Conservation (phyloP, 2,888 invertebrate species). For the Drosophila mimetica region DNA sequence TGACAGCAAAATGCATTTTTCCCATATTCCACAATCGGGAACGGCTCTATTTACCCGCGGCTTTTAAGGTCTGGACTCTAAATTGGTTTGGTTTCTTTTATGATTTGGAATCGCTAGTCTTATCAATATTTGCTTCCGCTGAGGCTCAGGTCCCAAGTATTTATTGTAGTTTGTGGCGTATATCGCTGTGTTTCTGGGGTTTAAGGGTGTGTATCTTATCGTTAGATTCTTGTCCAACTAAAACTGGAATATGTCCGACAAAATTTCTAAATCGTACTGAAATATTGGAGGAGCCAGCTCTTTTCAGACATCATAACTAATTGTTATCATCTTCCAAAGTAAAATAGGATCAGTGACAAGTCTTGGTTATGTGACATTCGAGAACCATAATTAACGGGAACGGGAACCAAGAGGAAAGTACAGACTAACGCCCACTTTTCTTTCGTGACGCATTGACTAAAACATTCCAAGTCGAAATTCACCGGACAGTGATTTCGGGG, state of each 20-base stretch:
- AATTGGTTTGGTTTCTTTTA: conserved; percentile 17
- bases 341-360: too few relatives aligned
- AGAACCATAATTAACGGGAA: too few relatives aligned
- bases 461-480: conserved; percentile 6
- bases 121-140: conserved; percentile 75
- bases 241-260: too few relatives aligned
- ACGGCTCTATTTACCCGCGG: conserved; percentile 59
- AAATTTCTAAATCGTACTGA: too few relatives aligned
- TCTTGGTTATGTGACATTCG: too few relatives aligned
- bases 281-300: too few relatives aligned
- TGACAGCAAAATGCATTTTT: conserved; percentile 52
- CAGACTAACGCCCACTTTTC: conserved; percentile 63
- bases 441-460: conserved; percentile 62
- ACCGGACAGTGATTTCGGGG: conserved; percentile 58
- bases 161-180: conserved; percentile 19
- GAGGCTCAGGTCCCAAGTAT: conserved; percentile 16
- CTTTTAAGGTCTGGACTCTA: conserved; percentile 45
- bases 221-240: not conserved
- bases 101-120: conserved; percentile 34
- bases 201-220: not conserved
- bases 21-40: conserved; percentile 52
- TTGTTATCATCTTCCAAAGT: too few relatives aligned
- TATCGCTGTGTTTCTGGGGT: not conserved
- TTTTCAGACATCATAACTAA: too few relatives aligned
- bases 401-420: not conserved